These are phyloP conservation scores for Chloroceryle aenea DNA, from an alignment of 2,113 vertebrate species.

Conservation along the genomic window DNA sequence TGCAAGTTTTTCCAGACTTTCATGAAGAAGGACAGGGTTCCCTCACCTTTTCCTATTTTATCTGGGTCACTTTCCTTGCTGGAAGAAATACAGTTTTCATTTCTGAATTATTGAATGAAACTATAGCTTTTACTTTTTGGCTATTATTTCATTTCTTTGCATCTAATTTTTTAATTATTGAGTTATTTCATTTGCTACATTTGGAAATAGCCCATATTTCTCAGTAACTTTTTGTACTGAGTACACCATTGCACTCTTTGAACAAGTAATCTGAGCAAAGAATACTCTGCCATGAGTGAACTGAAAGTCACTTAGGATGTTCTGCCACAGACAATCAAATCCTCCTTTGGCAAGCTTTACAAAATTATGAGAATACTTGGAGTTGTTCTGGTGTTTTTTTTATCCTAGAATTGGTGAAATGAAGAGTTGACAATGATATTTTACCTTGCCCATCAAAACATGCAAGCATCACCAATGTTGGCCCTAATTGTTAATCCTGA, in stretches of 20 bases:
- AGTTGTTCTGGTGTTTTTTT: background rate
- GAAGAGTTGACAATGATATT: background rate
- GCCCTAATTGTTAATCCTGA: background rate
- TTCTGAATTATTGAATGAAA: background rate
- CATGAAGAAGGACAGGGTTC: background rate
- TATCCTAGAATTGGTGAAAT: background rate
- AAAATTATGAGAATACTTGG: background rate
- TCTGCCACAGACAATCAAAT: slow-evolving; percentile 11
- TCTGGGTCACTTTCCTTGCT: background rate
- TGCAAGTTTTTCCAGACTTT: background rate
- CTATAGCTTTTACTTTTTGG: background rate
- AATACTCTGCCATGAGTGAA: background rate
- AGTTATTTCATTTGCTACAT: background rate
- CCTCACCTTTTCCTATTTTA: background rate
- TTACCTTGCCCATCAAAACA: background rate
- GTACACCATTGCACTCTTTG: background rate
- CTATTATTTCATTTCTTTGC: background rate
- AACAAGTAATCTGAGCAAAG: background rate
- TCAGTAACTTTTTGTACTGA: background rate
- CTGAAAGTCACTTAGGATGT: background rate
- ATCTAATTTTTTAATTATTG: background rate
- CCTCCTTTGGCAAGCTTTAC: background rate
- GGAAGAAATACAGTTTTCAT: background rate
- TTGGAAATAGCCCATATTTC: background rate
- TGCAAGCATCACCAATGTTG: background rate